Base-by-base conservation (phyloP, 2,888 invertebrate species). In the Drosophila aldrichi region DNA sequence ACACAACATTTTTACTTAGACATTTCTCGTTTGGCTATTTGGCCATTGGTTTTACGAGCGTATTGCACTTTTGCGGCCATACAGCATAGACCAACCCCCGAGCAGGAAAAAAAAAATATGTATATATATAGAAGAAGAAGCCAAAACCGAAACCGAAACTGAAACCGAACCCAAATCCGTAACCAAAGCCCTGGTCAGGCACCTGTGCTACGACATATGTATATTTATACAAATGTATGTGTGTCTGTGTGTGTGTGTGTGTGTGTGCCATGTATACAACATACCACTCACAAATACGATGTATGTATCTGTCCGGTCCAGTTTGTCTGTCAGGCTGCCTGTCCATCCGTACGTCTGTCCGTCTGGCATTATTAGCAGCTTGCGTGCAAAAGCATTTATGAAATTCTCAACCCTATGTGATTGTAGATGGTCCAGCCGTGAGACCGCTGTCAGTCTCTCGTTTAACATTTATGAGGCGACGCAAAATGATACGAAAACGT, bases 401-500 rank as follows among this genome's bases (percentile, higher is more conserved):
- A 82, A 86, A 84, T 77, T 78, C 82, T 70, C 75, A 69, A 60
- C 70, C 72, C 78, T 59, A 41, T 64, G 61, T 61, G 20, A 20
- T 5, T 25, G 43, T 41, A 36, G 54, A 18, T 46, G 38, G 62
- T 64, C 63, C 52, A 36, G 44, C 43, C 44, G 48, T 56, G 48
- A 29, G 72, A 58, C 64, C 58, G 68, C 54, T 64, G 55, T 60
- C 52, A 48, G 69, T 61, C 79, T 72, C 71, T 79, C 74, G 81
- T 81, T 81, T 83, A 79, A 81, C 81, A 81, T 87, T 87, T 88
- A 88, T 88, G 88, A 82, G 87, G 82, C 88, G 88, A 88, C 89
- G 83, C 88, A 88, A 88, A 88, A 88, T 88, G 89, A 89, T 88
- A 88, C 88, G 88, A 88, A 88, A 88, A 89, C 88, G 88, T 89